Conservation (phyloP, 2,113 vertebrate species). For the cat (Felis catus) region DNA sequence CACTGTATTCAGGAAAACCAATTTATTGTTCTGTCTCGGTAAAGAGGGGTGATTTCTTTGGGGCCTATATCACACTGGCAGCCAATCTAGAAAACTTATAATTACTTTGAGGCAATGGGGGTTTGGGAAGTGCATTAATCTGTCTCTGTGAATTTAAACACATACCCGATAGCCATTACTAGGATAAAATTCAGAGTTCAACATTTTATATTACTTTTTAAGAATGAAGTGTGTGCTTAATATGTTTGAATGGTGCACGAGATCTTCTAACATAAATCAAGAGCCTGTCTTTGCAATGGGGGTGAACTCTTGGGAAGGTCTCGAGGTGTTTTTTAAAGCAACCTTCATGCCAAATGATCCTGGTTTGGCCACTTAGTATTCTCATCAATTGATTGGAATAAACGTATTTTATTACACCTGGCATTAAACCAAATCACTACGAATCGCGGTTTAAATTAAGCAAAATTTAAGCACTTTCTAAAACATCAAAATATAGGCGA, state of each 20-base stretch:
- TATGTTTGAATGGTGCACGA: background rate
- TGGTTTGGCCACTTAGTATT: slow-evolving; percentile 59
- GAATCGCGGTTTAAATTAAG: background rate
- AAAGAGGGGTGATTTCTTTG: slow-evolving; percentile 82
- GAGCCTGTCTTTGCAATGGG: slow-evolving; percentile 49
- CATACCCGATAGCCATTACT: background rate
- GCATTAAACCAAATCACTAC: background rate
- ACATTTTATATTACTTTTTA: slow-evolving; percentile 53
- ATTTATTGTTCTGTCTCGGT: slow-evolving; percentile 86
- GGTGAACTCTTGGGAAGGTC: slow-evolving; percentile 68
- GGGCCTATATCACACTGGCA: slow-evolving; percentile 85
- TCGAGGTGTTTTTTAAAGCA: slow-evolving; percentile 71
- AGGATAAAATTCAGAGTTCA: slow-evolving; percentile 28
- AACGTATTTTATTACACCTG: background rate
- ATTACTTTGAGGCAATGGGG: slow-evolving; percentile 67
- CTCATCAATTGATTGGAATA: background rate
- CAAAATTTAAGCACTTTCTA: background rate
- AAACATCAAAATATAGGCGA: background rate
- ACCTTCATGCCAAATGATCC: slow-evolving; percentile 74
- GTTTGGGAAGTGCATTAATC: slow-evolving; percentile 67
- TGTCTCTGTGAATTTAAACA: slow-evolving; percentile 59
- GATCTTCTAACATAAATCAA: slow-evolving; percentile 47
- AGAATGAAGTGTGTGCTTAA: slow-evolving; percentile 55
- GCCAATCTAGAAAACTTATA: slow-evolving; percentile 76
- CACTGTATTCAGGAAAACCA: slow-evolving; percentile 82